These are phyloP conservation scores for Poeciliopsis paucimaculata DNA, from an alignment of 2,797 vertebrate species.

Conservation along the genomic window DNA sequence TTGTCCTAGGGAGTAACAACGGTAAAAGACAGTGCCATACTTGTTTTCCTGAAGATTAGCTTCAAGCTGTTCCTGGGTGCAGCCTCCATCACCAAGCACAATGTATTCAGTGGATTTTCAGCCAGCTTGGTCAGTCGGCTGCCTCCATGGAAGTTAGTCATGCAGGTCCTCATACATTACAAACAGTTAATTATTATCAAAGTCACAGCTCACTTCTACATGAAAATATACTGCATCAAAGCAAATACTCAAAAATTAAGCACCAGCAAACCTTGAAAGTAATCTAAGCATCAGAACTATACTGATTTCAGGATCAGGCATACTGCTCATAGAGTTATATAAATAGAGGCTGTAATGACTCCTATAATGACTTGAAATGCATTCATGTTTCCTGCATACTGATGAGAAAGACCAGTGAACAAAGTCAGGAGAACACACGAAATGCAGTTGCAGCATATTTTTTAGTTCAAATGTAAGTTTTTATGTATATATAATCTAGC, in stretches of 20 bases:
- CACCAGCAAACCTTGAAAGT: neutral
- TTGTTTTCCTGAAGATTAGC: neutral
- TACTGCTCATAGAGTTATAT: neutral
- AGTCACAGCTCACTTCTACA: neutral
- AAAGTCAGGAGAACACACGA: neutral
- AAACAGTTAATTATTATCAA: neutral
- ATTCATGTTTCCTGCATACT: neutral
- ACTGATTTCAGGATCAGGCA: neutral
- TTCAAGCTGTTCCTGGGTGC: neutral
- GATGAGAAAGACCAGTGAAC: neutral
- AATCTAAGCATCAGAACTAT: neutral
- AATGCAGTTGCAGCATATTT: neutral
- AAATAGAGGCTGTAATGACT: neutral
- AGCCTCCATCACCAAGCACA: neutral
- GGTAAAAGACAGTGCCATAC: neutral
- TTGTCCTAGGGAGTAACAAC: neutral
- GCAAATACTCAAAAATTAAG: neutral
- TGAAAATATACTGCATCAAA: neutral
- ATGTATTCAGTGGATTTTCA: neutral
- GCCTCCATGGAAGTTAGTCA: neutral
- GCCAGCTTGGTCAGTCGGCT: neutral
- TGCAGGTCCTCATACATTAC: neutral
- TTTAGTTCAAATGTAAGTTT: neutral
- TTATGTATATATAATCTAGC: neutral
- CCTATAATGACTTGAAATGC: neutral